phyloP scores from a whole-genome alignment of 2,888 invertebrate species.

The Microdon myrmicae region DNA sequence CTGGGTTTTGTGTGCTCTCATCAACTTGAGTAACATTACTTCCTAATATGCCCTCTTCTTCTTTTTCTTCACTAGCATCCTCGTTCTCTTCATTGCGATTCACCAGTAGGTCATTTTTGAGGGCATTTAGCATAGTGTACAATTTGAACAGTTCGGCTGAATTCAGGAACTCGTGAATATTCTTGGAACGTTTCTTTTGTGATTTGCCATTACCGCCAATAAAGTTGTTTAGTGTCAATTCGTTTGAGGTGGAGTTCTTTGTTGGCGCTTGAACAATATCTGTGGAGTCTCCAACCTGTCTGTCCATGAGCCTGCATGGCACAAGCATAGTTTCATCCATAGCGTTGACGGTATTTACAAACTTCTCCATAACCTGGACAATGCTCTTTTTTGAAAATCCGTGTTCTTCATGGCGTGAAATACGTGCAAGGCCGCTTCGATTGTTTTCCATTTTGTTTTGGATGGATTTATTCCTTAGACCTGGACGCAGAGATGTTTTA shows the following conservation, averaged over 20 bases:
- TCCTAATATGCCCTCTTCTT: conserved; percentile 29
- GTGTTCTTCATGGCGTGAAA: conserved; percentile 82
- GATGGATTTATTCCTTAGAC: too few species aligned
- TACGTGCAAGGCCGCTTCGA: conserved; percentile 80
- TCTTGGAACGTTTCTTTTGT: conserved; percentile 68
- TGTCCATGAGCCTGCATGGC: conserved; percentile 90
- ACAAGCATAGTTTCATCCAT: conserved; percentile 97
- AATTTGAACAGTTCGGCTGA: conserved; percentile 80
- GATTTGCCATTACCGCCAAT: conserved; percentile 59
- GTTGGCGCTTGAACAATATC: conserved; percentile 68
- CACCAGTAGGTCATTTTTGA: conserved; percentile 89
- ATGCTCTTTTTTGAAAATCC: conserved; percentile 91
- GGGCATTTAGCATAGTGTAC: conserved; percentile 86
- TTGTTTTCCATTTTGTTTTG: conserved; percentile 46
- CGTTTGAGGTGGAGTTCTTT: conserved; percentile 64
- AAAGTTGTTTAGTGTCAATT: conserved; percentile 59
- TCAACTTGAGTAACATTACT: conserved; percentile 14
- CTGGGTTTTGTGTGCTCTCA: too few species aligned
- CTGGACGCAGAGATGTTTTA: too few species aligned
- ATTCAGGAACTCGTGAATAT: conserved; percentile 74
- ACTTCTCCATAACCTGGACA: conserved; percentile 89
- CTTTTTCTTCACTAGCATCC: conserved; percentile 52
- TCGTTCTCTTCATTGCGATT: conserved; percentile 68
- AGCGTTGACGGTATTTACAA: conserved; percentile 87
- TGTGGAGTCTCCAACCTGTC: conserved; percentile 72